These are phyloP conservation scores for Brachymystax lenok DNA, from an alignment of 2,797 vertebrate genomes.

Conservation along the genomic window DNA sequence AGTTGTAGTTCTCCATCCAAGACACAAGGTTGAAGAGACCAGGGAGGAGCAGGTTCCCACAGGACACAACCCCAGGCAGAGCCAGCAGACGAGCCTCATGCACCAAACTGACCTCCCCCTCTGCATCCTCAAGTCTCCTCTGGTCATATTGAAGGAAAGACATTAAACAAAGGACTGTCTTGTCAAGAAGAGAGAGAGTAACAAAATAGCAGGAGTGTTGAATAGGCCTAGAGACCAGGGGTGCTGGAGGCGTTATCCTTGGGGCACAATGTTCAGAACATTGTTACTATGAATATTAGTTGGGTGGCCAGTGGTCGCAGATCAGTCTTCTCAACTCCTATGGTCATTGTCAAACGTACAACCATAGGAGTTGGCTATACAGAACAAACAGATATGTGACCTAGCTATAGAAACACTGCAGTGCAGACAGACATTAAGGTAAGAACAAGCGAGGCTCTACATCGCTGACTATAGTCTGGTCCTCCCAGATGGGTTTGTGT, in stretches of 20 bases:
- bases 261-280: background rate
- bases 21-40: constrained; percentile 79
- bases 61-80: constrained; percentile 77
- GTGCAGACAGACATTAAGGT: background rate
- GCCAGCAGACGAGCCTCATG: constrained; percentile 63
- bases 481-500: too few species aligned
- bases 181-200: too few species aligned
- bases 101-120: background rate
- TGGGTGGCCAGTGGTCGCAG: too few species aligned
- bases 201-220: background rate
- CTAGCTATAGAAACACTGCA: too few species aligned
- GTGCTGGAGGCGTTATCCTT: background rate
- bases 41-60: constrained; percentile 78
- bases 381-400: too few species aligned
- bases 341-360: background rate
- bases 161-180: background rate
- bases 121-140: background rate
- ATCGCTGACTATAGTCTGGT: background rate
- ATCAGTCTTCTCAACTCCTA: too few species aligned
- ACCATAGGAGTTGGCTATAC: background rate
- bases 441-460: background rate
- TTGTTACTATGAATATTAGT: background rate
- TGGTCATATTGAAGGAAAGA: background rate
- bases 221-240: background rate
- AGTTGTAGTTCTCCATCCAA: constrained; percentile 73